A percentile compares a stretch with the other conserved stretches of the same genome.
These are phyloP conservation scores for Cyprinodon tularosa DNA, from an alignment of 2,113 vertebrate species.

Conservation along the genomic window DNA sequence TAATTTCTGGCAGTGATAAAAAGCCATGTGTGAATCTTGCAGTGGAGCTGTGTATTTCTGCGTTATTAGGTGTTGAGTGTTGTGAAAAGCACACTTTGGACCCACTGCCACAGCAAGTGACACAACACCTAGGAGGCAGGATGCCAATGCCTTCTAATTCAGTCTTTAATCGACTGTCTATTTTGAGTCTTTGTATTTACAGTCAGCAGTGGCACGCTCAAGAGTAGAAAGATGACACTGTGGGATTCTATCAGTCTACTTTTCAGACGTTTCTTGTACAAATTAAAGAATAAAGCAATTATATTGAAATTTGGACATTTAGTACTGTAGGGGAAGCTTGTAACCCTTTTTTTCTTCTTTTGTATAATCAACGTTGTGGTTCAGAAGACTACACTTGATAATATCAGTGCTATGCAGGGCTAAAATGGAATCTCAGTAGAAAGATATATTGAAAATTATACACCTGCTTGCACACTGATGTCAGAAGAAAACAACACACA, in stretches of 20 bases:
- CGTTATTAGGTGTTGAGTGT: neutral
- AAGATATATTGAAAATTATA: conserved; percentile 22
- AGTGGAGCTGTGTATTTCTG: neutral
- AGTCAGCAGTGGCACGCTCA: neutral
- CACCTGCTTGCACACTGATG: neutral
- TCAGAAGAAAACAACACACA: neutral
- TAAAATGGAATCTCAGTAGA: conserved; percentile 24
- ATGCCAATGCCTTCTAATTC: conserved; percentile 23
- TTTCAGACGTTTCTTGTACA: neutral
- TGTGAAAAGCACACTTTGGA: conserved; percentile 3
- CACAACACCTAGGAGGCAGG: conserved; percentile 27
- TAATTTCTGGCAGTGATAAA: conserved; percentile 14
- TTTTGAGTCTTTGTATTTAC: conserved; percentile 27
- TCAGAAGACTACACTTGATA: conserved; percentile 50
- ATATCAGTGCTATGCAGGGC: conserved; percentile 16
- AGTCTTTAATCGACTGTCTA: conserved; percentile 38
- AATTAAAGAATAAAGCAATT: conserved; percentile 12
- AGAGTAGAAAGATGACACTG: neutral
- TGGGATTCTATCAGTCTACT: neutral
- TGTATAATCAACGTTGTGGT: conserved; percentile 23
- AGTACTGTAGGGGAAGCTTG: conserved; percentile 15
- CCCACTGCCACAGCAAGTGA: conserved; percentile 27
- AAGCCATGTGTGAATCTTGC: neutral
- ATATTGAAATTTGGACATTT: conserved; percentile 33
- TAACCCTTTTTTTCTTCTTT: conserved; percentile 38